Percentiles rank a stretch among this genome's conserved stretches.
phyloP scores from a whole-genome alignment of 2,113 vertebrate genomes.

The Mus spicilegus region DNA sequence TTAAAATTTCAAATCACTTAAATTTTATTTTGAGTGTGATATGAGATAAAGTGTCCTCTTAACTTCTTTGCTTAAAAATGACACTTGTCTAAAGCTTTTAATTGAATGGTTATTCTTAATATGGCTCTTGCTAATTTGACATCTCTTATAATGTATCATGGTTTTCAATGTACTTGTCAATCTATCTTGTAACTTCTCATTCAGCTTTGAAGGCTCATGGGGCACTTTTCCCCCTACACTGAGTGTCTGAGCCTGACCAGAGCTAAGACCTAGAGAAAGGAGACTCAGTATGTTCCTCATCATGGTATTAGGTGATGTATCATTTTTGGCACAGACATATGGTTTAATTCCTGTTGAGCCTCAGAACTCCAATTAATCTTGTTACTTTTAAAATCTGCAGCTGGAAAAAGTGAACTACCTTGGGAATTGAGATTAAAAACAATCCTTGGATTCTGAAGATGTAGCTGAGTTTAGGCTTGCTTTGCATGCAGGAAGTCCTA shows the following conservation, averaged over 20 bases:
- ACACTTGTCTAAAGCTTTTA: slow-evolving; percentile 23
- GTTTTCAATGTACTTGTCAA: background rate
- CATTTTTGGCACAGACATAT: background rate
- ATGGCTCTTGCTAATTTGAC: background rate
- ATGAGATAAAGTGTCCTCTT: background rate
- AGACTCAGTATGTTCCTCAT: background rate
- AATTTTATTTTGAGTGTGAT: slow-evolving; percentile 25
- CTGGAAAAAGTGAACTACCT: background rate
- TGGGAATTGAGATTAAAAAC: slow-evolving; percentile 21
- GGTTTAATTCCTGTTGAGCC: background rate
- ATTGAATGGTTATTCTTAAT: background rate
- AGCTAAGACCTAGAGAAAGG: no score
- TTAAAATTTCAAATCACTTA: background rate
- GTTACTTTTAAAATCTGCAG: background rate
- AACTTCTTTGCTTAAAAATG: slow-evolving; percentile 37
- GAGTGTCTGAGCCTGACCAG: background rate
- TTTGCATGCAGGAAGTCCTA: background rate
- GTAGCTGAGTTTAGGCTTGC: background rate
- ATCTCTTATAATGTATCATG: background rate
- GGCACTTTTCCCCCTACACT: background rate
- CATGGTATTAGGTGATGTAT: background rate
- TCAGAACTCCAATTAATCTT: background rate
- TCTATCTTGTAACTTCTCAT: background rate
- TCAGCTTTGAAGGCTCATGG: background rate
- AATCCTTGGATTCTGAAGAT: background rate